phyloP scores from a whole-genome alignment of 2,797 vertebrate genomes.

The Dromococcyx pavoninus region DNA sequence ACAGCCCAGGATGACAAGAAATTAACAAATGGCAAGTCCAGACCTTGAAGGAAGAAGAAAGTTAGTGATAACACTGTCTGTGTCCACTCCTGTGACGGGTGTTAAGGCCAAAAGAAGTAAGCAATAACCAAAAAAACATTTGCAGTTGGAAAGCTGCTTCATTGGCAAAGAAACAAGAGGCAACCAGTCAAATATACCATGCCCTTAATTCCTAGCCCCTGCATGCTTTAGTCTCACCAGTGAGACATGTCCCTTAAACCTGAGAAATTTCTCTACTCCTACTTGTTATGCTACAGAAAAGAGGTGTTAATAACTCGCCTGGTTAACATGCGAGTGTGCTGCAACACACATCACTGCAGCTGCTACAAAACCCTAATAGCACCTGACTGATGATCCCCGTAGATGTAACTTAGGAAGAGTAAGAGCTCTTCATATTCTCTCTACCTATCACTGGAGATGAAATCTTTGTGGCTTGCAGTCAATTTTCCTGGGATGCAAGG shows the following conservation, averaged over 20 bases:
- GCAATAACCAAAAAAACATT: neutral
- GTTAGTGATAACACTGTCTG: neutral
- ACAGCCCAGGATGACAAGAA: neutral
- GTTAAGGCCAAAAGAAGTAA: neutral
- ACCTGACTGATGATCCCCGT: neutral
- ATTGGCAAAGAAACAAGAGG: neutral
- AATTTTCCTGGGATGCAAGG: neutral
- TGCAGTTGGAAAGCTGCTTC: neutral
- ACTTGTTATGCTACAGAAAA: neutral
- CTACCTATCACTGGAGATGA: neutral
- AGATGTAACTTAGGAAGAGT: neutral
- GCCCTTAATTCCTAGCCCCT: neutral
- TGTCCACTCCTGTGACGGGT: neutral
- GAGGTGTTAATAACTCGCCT: neutral
- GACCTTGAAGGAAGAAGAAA: neutral
- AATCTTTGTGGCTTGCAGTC: neutral
- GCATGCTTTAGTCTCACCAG: neutral
- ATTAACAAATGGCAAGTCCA: neutral
- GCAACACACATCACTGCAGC: neutral
- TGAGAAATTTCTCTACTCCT: neutral
- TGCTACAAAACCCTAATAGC: neutral
- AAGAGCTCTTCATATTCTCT: neutral
- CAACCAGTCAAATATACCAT: neutral
- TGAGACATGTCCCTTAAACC: neutral
- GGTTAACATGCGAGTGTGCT: neutral